Base-by-base conservation (phyloP, 2,888 invertebrate species). In the Rhamphomyia laevipes region DNA sequence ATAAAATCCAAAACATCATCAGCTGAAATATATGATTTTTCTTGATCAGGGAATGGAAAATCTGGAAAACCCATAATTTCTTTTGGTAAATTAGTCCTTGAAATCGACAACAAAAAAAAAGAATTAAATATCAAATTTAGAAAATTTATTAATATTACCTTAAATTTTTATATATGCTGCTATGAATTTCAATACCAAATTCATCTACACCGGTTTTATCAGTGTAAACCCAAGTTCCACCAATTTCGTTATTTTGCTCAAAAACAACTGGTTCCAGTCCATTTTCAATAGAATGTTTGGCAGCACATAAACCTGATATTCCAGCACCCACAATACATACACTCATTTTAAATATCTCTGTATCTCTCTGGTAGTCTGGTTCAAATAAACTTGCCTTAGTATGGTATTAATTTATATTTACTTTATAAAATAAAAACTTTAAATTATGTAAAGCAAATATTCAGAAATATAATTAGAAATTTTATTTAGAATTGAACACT, bases 201-300 rank as follows among this genome's bases (percentile, higher is more conserved):
- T 79, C 74, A 63, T 89, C 84, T 33, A 75, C 77, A 2, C 84
- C 88, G 44, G 79, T 77, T 53, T 78, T 72, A 54, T 88, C 86
- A 0, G 85, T 85, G 63, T 89, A 93, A 2, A 89, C 82, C 95
- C 95, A 95, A 16, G 92, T 92, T 37, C 95, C 95, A n/a, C 94
- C 94, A 17, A 93, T 72, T 56, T 78, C 72, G 2, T 74, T 70
- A 0, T 81, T 77, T 65, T 86, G 84, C 65, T 95, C 95, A 65
- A 84, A 84, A 35, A 89, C 78, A 31, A 81, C 77, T 48, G 82
- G 80, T 1, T 73, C 72, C 49, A 77, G 59, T 40, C 72, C 73
- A 46, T 65, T 63, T 53, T 68, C 72, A 40, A 77, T 67, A 23
- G 79, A 76, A 60, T 88, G 84, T 46, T 83, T 77, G 4, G 89